These are phyloP conservation scores for Melolontha melolontha DNA, from an alignment of 2,888 invertebrate species.

Conservation along the genomic window DNA sequence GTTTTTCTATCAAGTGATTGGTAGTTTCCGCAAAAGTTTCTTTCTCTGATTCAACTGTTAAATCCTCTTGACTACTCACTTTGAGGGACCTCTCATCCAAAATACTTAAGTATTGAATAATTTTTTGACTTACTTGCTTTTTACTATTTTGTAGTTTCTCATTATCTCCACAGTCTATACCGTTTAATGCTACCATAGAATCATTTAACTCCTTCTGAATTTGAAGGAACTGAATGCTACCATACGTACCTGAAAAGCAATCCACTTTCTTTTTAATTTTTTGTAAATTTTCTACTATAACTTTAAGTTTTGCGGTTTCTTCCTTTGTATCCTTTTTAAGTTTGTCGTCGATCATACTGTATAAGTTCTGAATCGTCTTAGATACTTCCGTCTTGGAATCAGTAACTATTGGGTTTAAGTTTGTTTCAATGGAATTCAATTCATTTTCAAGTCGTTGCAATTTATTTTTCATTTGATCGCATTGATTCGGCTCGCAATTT, in stretches of 20 bases:
- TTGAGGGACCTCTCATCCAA: conserved; percentile 49
- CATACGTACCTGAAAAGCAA: conserved; percentile 47
- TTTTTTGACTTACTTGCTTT: conserved; percentile 46
- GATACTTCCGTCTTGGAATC: conserved; percentile 28
- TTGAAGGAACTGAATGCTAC: conserved; percentile 47
- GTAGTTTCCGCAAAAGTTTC: conserved; percentile 30
- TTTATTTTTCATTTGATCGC: conserved; percentile 13
- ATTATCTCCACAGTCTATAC: conserved; percentile 40
- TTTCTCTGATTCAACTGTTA: conserved; percentile 18
- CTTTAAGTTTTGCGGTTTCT: conserved; percentile 39
- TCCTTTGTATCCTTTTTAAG: conserved; percentile 26
- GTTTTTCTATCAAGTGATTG: conserved; percentile 41
- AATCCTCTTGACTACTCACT: conserved; percentile 35
- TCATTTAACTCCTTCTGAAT: conserved; percentile 44
- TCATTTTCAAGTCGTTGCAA: conserved; percentile 15
- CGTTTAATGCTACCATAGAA: conserved; percentile 41
- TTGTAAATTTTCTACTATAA: conserved; percentile 47
- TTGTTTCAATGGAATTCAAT: conserved; percentile 15
- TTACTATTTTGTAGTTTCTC: conserved; percentile 45
- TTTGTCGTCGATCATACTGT: conserved; percentile 42
- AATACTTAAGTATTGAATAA: conserved; percentile 47
- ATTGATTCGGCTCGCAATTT: conserved; percentile 4
- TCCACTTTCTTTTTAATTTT: conserved; percentile 49
- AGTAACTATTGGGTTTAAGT: conserved; percentile 29
- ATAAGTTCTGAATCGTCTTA: conserved; percentile 35